Conservation (phyloP, 53 echinoderm and acorn worm species). For the Luidia sarsii region DNA sequence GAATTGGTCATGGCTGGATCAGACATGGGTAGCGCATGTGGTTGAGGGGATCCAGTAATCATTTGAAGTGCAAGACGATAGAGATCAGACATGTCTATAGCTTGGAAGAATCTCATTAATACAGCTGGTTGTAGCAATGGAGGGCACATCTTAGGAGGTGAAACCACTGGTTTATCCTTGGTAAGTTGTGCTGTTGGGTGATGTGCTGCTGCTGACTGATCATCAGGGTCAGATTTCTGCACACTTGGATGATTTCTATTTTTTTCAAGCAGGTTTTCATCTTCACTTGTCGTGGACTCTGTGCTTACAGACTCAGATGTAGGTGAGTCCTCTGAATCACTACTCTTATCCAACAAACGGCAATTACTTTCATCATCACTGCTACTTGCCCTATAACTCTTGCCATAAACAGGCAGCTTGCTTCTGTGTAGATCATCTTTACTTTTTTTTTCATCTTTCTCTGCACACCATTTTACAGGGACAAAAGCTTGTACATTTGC, state of each 20-base stretch:
- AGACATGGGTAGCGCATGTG: constrained; percentile 35
- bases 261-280: not conserved
- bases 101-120: constrained; percentile 50
- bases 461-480: too few species aligned
- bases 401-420: constrained; percentile 1
- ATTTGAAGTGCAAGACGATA: constrained; percentile 55
- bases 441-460: too few species aligned
- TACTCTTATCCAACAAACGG: constrained; percentile 51
- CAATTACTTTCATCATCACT: constrained; percentile 57
- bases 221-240: not conserved
- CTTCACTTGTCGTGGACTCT: constrained; percentile 21
- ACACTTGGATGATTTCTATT: not conserved
- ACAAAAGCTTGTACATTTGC: too few species aligned
- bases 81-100: constrained; percentile 59
- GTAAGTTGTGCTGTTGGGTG: not conserved
- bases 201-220: not conserved
- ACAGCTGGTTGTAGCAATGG: constrained; percentile 53
- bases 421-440: not conserved
- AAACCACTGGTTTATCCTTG: not conserved
- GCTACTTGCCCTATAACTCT: constrained; percentile 34
- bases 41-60: constrained; percentile 52
- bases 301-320: not conserved
- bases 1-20: constrained; percentile 23
- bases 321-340: constrained; percentile 12
- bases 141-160: constrained; percentile 1